Percentiles rank a stretch among this genome's conserved stretches.
Evolutionary conservation across 2,888 invertebrate species (phyloP).

Genomic region (Geotrupes spiniger): DNA sequence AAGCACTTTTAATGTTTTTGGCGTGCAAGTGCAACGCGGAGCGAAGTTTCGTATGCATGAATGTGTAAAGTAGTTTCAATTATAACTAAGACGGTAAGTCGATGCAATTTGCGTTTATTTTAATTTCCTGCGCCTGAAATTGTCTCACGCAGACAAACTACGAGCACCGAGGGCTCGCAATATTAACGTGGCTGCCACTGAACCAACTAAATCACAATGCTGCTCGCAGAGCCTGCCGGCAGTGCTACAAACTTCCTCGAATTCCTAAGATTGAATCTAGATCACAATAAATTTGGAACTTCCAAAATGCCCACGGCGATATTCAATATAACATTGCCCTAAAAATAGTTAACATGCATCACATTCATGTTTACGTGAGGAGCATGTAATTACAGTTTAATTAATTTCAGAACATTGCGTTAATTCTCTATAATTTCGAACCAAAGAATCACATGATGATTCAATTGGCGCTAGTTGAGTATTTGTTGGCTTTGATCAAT

Average conservation of each 20-base stretch:
- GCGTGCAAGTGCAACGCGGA: too few species aligned
- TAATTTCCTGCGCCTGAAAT: conserved; percentile 13
- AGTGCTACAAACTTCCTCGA: conserved; percentile 24
- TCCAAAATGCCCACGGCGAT: conserved; percentile 23
- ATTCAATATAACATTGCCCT: conserved; percentile 12
- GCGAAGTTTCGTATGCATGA: background rate
- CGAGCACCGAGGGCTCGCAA: conserved; percentile 7
- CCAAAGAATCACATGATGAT: too few species aligned
- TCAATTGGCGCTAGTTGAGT: too few species aligned
- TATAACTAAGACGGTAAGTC: conserved; percentile 2
- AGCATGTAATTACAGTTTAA: too few species aligned
- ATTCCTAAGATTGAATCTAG: conserved; percentile 34
- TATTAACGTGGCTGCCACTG: conserved; percentile 10
- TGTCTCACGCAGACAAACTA: conserved; percentile 7
- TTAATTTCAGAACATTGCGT: too few species aligned
- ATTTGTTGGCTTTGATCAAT: too few species aligned
- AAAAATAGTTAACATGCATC: conserved; percentile 3
- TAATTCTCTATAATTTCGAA: too few species aligned
- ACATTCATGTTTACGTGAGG: too few species aligned
- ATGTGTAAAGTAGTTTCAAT: conserved; percentile 1
- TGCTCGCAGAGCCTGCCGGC: conserved; percentile 7
- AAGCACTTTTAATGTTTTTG: too few species aligned
- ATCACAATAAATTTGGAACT: conserved; percentile 33
- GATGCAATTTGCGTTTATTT: conserved; percentile 9
- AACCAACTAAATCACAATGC: conserved; percentile 28